Percentiles rank a stretch among this genome's conserved stretches.
phyloP scores from a whole-genome alignment of 2,888 invertebrate species.

The Lasiommata megera region DNA sequence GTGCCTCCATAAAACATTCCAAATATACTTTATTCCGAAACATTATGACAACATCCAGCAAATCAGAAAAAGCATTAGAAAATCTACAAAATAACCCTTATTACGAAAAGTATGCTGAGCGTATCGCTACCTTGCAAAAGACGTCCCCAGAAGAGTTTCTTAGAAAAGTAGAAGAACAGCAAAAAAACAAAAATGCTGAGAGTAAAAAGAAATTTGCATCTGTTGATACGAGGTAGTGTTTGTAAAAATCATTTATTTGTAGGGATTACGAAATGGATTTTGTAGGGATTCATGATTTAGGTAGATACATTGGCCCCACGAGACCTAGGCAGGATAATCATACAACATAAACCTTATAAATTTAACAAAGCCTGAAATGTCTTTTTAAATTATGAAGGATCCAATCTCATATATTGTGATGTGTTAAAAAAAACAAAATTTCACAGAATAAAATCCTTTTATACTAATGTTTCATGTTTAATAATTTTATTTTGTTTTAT shows the following conservation, averaged over 20 bases:
- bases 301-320: no score
- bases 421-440: no score
- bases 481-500: slow-evolving; percentile 34
- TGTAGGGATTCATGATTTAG: no score
- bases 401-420: no score
- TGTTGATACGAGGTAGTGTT: slow-evolving; percentile 58
- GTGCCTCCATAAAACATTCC: slow-evolving; percentile 26
- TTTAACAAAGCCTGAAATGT: no score
- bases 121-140: slow-evolving; percentile 87
- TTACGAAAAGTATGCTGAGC: slow-evolving; percentile 89
- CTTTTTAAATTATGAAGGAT: no score
- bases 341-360: no score
- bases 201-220: slow-evolving; percentile 57
- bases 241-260: background rate
- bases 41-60: slow-evolving; percentile 61
- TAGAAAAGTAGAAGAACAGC: slow-evolving; percentile 80
- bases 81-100: slow-evolving; percentile 86
- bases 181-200: slow-evolving; percentile 56
- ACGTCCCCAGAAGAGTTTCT: slow-evolving; percentile 89
- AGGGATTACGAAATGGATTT: no score
- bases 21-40: slow-evolving; percentile 37
- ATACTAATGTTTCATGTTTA: no score
- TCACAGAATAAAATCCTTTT: no score
- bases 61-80: slow-evolving; percentile 74
- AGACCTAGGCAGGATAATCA: no score